A percentile compares a stretch with the other conserved stretches of the same genome.
phyloP scores from a whole-genome alignment of 2,888 invertebrate species.

The Anaspis maculata region DNA sequence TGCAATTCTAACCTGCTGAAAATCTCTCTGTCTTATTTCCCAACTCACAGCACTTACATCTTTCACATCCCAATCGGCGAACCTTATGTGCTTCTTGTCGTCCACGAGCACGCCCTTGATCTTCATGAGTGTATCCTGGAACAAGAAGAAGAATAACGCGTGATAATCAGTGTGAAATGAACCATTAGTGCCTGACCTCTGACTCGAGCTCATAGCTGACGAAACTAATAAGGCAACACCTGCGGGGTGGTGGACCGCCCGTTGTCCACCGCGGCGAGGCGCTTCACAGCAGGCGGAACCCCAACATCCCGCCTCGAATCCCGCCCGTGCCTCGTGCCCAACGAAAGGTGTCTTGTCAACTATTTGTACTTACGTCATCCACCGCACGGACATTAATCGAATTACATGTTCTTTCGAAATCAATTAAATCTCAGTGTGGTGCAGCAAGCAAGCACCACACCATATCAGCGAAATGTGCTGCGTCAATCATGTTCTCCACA shows the following conservation, averaged over 20 bases:
- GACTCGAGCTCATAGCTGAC: slow-evolving; percentile 13
- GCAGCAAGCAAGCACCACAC: too few species aligned
- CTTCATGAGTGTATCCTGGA: slow-evolving; percentile 78
- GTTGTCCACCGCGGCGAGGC: slow-evolving; percentile 20
- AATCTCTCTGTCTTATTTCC: too few species aligned
- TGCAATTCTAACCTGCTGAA: too few species aligned
- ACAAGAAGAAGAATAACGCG: too few species aligned
- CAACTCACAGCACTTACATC: slow-evolving; percentile 81
- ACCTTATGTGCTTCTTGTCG: slow-evolving; percentile 88
- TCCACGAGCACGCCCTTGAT: slow-evolving; percentile 76
- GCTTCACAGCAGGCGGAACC: slow-evolving; percentile 23
- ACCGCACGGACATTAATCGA: too few species aligned
- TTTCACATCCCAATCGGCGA: slow-evolving; percentile 85
- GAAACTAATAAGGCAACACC: slow-evolving; percentile 30
- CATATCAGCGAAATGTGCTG: too few species aligned
- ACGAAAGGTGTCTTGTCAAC: slow-evolving; percentile 18
- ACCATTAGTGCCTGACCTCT: slow-evolving; percentile 13
- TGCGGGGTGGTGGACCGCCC: slow-evolving; percentile 25
- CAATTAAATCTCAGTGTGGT: too few species aligned
- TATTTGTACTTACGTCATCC: slow-evolving; percentile 12
- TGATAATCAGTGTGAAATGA: slow-evolving; percentile 1
- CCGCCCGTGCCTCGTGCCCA: slow-evolving; percentile 25
- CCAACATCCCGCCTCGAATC: too few species aligned
- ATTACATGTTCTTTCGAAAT: too few species aligned
- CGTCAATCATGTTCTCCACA: too few species aligned